A percentile compares a stretch with the other conserved stretches of the same genome.
These are phyloP conservation scores for Bostrychus sinensis DNA, from an alignment of 2,113 vertebrate genomes.

Conservation along the genomic window DNA sequence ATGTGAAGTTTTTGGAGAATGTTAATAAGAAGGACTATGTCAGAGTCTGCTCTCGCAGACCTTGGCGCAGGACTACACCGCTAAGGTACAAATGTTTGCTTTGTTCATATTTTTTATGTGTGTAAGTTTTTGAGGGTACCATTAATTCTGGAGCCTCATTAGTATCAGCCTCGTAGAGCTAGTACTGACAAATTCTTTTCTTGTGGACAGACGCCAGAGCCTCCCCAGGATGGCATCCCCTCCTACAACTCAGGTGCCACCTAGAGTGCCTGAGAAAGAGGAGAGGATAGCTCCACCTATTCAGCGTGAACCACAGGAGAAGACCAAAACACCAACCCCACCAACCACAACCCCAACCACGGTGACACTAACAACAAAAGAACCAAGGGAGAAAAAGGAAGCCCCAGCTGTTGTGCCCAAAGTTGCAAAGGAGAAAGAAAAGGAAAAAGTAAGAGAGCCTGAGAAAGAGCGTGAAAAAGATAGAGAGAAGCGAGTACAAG, in stretches of 20 bases:
- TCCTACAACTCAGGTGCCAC: slow-evolving; percentile 60
- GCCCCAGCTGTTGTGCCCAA: slow-evolving; percentile 47
- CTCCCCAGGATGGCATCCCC: slow-evolving; percentile 73
- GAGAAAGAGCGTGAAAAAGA: slow-evolving; percentile 53
- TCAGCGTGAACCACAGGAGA: slow-evolving; percentile 70
- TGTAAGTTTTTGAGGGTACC: not conserved
- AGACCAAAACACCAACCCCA: slow-evolving; percentile 50
- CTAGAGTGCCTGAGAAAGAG: slow-evolving; percentile 63
- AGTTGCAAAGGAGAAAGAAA: slow-evolving; percentile 64
- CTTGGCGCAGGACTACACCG: slow-evolving; percentile 86
- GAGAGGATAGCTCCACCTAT: slow-evolving; percentile 63
- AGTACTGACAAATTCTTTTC: not conserved
- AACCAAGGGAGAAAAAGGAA: slow-evolving; percentile 69
- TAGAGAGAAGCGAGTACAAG: slow-evolving; percentile 65
- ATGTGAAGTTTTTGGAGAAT: slow-evolving; percentile 93
- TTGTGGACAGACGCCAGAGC: slow-evolving; percentile 68
- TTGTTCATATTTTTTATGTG: not conserved
- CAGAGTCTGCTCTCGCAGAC: slow-evolving; percentile 88
- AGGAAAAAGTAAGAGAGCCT: slow-evolving; percentile 51
- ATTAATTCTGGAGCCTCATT: not conserved
- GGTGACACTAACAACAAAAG: slow-evolving; percentile 38
- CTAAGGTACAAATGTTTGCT: slow-evolving; percentile 79
- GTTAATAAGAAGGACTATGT: slow-evolving; percentile 95
- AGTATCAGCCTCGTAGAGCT: not conserved
- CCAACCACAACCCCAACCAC: slow-evolving; percentile 10